These are phyloP conservation scores for Porites lobata DNA, from an alignment of 92 coral and sea anemone species.

Conservation along the genomic window DNA sequence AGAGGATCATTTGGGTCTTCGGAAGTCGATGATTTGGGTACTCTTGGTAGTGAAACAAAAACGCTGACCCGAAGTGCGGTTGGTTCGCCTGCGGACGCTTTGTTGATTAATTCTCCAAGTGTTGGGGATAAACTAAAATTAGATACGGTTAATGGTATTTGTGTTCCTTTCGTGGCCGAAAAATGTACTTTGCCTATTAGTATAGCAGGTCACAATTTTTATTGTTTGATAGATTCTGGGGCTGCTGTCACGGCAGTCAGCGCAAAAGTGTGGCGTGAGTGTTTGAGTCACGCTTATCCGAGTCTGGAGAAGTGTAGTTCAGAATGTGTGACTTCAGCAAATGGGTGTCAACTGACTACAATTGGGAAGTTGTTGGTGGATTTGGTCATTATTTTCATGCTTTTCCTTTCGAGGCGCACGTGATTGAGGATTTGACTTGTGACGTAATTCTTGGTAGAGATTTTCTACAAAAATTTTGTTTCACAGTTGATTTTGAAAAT, in stretches of 20 bases:
- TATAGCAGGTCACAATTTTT: background rate
- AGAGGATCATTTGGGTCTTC: background rate
- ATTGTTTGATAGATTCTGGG: slow-evolving; percentile 14
- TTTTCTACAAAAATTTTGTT: too few species aligned
- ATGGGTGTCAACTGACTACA: background rate
- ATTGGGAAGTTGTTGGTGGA: slow-evolving; percentile 14
- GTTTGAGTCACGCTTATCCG: slow-evolving; percentile 21
- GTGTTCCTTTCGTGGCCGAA: background rate
- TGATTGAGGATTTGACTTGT: slow-evolving; percentile 33
- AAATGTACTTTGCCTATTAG: background rate
- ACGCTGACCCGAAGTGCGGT: background rate
- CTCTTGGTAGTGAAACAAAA: background rate
- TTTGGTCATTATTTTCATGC: slow-evolving; percentile 9
- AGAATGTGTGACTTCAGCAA: slow-evolving; percentile 1
- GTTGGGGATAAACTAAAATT: background rate
- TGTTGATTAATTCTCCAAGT: background rate
- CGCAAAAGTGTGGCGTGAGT: slow-evolving; percentile 13
- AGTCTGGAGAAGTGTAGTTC: background rate
- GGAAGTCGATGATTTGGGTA: background rate
- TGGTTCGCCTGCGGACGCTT: background rate
- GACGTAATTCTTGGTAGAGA: background rate
- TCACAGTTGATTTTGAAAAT: too few species aligned
- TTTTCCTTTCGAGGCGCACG: slow-evolving; percentile 15
- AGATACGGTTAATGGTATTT: background rate
- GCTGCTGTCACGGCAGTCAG: slow-evolving; percentile 39